These are phyloP conservation scores for Parthenolecanium corni DNA, from an alignment of 2,888 invertebrate genomes.

Conservation along the genomic window DNA sequence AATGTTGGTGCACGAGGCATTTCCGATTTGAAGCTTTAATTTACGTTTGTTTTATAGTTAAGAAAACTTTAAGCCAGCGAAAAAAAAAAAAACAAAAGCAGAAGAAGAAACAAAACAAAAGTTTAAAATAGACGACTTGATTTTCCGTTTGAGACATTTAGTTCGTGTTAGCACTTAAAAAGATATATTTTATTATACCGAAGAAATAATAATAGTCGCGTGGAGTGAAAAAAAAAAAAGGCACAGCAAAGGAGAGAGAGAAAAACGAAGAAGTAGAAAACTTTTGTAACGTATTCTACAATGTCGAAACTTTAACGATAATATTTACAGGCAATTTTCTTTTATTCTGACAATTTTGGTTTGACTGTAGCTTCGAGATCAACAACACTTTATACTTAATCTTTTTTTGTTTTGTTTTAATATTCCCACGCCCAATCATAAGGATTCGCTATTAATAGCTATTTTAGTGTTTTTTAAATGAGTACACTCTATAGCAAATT, in stretches of 20 bases:
- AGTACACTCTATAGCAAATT: too few species aligned
- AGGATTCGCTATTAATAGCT: too few species aligned
- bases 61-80: constrained; percentile 9
- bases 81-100: background rate
- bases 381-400: too few species aligned
- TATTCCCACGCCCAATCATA: too few species aligned
- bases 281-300: constrained; percentile 16
- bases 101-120: constrained; percentile 13
- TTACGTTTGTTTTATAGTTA: constrained; percentile 27
- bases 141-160: constrained; percentile 28
- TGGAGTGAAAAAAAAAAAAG: too few species aligned
- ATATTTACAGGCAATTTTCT: too few species aligned
- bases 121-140: constrained; percentile 27
- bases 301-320: background rate
- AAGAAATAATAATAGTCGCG: too few species aligned
- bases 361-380: too few species aligned
- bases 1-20: constrained; percentile 14
- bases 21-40: constrained; percentile 27
- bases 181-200: constrained; percentile 23
- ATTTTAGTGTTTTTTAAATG: too few species aligned
- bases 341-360: too few species aligned
- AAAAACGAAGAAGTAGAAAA: constrained; percentile 9
- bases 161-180: constrained; percentile 28
- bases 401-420: too few species aligned
- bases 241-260: background rate